Evolutionary conservation across 1,140 invertebrate species (phyloP).

Genomic region (Rhopalosiphum padi): DNA sequence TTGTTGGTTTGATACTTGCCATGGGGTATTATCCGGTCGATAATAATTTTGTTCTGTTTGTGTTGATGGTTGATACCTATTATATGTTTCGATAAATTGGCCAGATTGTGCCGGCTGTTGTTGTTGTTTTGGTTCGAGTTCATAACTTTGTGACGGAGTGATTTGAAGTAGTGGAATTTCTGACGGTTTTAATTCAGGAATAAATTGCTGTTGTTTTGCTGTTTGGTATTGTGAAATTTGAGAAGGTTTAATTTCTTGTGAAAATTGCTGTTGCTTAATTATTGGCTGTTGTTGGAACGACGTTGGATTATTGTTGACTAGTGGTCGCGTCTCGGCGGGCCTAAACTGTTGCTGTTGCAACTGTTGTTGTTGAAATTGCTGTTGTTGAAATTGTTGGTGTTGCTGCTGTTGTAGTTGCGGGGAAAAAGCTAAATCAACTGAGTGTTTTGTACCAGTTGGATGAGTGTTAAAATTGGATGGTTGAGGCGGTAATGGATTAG

Average conservation of each 20-base stretch:
- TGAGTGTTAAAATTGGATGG: constrained; percentile 28
- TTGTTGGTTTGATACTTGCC: constrained; percentile 23
- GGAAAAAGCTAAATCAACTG: constrained; percentile 38
- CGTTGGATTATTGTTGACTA: constrained; percentile 61
- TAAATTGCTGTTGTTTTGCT: constrained; percentile 59
- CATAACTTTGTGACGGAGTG: constrained; percentile 24
- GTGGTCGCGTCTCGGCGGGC: constrained; percentile 59
- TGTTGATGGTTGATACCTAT: background rate
- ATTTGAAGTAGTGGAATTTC: constrained; percentile 32
- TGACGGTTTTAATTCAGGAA: constrained; percentile 39
- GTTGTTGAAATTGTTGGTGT: constrained; percentile 62
- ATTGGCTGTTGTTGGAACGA: constrained; percentile 58
- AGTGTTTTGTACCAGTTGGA: constrained; percentile 21
- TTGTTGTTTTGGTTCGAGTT: constrained; percentile 19
- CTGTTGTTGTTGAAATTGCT: constrained; percentile 63
- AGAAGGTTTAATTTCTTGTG: constrained; percentile 64
- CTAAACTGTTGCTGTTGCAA: constrained; percentile 62
- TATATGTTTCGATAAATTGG: constrained; percentile 17
- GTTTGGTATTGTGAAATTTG: constrained; percentile 61
- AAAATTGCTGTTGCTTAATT: constrained; percentile 57
- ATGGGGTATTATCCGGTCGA: constrained; percentile 9
- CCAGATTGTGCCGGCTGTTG: constrained; percentile 23
- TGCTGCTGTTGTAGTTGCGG: constrained; percentile 59
- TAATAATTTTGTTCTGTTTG: constrained; percentile 47
- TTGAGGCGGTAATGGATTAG: constrained; percentile 1